These are phyloP conservation scores for Salvelinus alpinus DNA, from an alignment of 2,113 vertebrate genomes.

Conservation along the genomic window DNA sequence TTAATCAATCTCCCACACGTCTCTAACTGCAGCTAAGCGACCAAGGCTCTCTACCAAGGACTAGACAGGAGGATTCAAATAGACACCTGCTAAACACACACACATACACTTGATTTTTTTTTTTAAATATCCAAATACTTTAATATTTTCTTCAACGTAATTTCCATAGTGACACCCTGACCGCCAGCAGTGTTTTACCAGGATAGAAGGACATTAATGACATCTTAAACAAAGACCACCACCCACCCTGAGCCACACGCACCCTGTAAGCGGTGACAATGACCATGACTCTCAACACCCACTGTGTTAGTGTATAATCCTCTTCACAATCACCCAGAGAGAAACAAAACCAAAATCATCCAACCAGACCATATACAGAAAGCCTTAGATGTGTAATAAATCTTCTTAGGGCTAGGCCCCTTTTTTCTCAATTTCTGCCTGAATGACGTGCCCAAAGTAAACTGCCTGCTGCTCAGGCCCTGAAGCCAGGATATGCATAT, in stretches of 20 bases:
- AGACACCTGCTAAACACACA: neutral
- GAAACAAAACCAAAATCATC: neutral
- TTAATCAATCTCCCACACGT: constrained; percentile 41
- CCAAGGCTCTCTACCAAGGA: constrained; percentile 17
- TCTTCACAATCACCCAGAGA: neutral
- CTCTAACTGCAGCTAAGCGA: neutral
- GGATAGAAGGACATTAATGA: constrained; percentile 35
- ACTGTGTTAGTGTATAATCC: neutral
- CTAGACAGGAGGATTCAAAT: neutral
- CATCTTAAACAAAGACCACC: constrained; percentile 46
- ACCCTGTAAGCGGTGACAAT: neutral
- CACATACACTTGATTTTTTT: neutral
- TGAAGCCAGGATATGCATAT: too few species aligned
- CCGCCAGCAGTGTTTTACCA: neutral
- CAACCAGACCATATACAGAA: neutral
- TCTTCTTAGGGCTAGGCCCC: too few species aligned
- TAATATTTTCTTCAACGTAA: neutral
- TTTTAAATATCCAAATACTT: too few species aligned
- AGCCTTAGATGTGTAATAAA: neutral
- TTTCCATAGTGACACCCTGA: neutral
- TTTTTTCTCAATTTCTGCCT: too few species aligned
- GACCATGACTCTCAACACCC: neutral
- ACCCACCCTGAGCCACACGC: neutral
- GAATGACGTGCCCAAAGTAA: too few species aligned
- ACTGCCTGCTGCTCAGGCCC: too few species aligned